These are phyloP conservation scores for Fulmarus glacialis DNA, from an alignment of 2,113 vertebrate species.

Conservation along the genomic window DNA sequence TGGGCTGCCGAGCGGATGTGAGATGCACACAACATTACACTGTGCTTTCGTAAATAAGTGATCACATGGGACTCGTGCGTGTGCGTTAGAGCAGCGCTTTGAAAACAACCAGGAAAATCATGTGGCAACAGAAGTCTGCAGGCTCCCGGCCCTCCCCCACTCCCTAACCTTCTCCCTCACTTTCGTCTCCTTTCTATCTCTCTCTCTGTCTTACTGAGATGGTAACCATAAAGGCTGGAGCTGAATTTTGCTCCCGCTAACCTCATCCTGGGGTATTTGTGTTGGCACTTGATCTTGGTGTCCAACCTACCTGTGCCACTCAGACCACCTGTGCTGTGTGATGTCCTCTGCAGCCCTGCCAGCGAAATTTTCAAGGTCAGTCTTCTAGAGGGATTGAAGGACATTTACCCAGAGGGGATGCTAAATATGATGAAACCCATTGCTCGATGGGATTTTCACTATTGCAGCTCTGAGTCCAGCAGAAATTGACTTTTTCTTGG, in stretches of 20 bases:
- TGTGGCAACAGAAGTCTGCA: conserved; percentile 61
- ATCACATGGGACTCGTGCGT: conserved; percentile 68
- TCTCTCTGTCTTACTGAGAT: background rate
- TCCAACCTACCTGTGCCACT: background rate
- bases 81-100: background rate
- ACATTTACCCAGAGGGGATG: background rate
- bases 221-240: background rate
- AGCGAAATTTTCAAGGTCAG: background rate
- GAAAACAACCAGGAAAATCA: conserved; percentile 72
- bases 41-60: conserved; percentile 59
- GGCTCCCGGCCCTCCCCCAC: background rate
- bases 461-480: background rate
- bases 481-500: conserved; percentile 8
- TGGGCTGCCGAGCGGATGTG: background rate
- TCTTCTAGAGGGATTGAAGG: background rate
- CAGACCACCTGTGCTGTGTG: background rate
- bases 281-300: background rate
- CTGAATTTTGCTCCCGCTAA: background rate
- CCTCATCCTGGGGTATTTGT: background rate
- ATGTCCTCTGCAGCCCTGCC: background rate
- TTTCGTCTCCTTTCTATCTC: background rate
- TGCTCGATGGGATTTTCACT: conserved; percentile 17
- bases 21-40: background rate
- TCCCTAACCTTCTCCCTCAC: background rate
- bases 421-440: background rate